Conservation (phyloP, 1,140 invertebrate genomes). For the Panagrolaimus sp. region DNA sequence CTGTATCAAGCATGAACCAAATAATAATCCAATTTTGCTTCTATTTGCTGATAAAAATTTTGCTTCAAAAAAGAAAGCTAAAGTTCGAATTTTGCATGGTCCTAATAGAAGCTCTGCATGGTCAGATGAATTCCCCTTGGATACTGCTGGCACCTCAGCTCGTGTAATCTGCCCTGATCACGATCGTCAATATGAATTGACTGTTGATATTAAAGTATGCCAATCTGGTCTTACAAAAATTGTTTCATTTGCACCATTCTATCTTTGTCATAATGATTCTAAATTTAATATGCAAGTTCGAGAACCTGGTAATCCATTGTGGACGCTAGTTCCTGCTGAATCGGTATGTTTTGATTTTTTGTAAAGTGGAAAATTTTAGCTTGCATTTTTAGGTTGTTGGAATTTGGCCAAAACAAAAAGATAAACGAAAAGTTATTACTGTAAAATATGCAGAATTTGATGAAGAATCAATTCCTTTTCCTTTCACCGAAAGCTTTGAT, state of each 20-base stretch:
- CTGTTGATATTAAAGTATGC: conserved; percentile 81
- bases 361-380: background rate
- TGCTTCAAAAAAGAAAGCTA: conserved; percentile 82
- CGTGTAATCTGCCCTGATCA: conserved; percentile 74
- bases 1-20: conserved; percentile 66
- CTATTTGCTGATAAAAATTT: conserved; percentile 82
- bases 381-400: conserved; percentile 66
- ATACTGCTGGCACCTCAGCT: conserved; percentile 88
- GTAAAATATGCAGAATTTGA: conserved; percentile 62
- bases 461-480: conserved; percentile 71
- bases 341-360: conserved; percentile 23
- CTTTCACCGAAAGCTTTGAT: conserved; percentile 75
- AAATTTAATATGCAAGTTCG: conserved; percentile 69
- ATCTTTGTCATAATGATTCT: conserved; percentile 82
- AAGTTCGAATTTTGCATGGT: conserved; percentile 74
- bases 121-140: conserved; percentile 93
- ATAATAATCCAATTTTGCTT: conserved; percentile 77
- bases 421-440: conserved; percentile 59
- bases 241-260: conserved; percentile 88
- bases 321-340: conserved; percentile 47
- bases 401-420: conserved; percentile 71
- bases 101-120: conserved; percentile 79
- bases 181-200: conserved; percentile 65
- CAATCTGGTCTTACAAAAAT: conserved; percentile 88
- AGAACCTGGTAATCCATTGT: conserved; percentile 63